Base-by-base conservation (phyloP, 2,113 vertebrate species). In the Puntigrus tetrazona region DNA sequence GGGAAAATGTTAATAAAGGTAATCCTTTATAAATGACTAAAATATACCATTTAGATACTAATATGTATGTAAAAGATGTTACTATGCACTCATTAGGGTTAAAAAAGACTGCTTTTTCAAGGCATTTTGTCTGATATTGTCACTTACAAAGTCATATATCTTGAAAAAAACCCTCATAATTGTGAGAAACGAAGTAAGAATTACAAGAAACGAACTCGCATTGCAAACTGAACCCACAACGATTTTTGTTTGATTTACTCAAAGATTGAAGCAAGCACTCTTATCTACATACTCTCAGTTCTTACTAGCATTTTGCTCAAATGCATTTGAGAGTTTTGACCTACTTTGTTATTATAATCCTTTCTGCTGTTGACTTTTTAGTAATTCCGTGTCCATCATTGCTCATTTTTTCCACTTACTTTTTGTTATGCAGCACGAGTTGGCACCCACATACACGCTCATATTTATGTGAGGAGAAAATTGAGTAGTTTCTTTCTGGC, bases 401-500 rank as follows among this genome's bases (percentile, higher is more conserved):
- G 41, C 8, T 18, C 25, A 8, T 75, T 75, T 74, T 29, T 50
- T 29, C 43, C n/a, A 25, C 25, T 31, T 27, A 5, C n/a, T 72
- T 43, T 72, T 72, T 70, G 41, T 47, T 20, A 31, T 75, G 73
- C 73, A 75, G 73, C 4, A 4, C 5, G 11, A 74, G 41, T 75
- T 47, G 3, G 47, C 38, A 16, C 61, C 16, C 61, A 31, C 61
- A 7, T 13, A 63, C 25, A 1, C 63, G 16, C 59, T 7, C 11
- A 7, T 29, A 16, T 31, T 75, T 50, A 50, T 75, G 43, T 75
- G 73, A 75, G 43, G 43, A 50, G 73, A 75, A 75, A 75, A 75
- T 75, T 5, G 4, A 75, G 73, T 50, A 75, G 73, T 75, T 75
- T 75, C 25, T 75, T 50, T 75, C 25, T 20, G 73, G 73, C 73